Evolutionary conservation across 2,797 vertebrate genomes (phyloP).

Genomic region (Fundulus diaphanus): DNA sequence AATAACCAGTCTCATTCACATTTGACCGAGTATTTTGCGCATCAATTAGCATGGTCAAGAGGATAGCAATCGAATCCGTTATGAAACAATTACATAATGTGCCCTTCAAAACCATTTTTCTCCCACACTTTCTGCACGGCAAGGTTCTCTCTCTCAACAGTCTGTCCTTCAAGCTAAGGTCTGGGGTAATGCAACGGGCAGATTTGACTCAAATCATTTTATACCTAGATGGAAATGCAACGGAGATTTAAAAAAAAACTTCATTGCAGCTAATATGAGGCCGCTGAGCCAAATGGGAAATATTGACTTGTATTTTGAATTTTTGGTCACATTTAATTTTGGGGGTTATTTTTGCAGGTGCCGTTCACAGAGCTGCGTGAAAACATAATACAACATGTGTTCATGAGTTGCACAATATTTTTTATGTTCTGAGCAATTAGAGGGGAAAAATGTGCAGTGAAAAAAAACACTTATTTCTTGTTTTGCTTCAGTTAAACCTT

Average conservation of each 20-base stretch:
- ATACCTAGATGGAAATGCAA: background rate
- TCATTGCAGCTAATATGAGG: no score
- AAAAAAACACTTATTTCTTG: no score
- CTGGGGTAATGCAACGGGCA: background rate
- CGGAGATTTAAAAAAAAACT: background rate
- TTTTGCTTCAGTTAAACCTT: no score
- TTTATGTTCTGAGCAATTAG: no score
- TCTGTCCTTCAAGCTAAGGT: constrained; percentile 31
- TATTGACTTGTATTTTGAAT: no score
- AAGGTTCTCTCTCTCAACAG: background rate
- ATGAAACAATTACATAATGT: constrained; percentile 62
- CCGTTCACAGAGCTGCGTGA: no score
- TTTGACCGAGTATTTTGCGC: constrained; percentile 42
- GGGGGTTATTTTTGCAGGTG: no score
- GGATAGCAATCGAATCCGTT: constrained; percentile 38
- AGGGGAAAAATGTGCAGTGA: no score
- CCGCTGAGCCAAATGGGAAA: no score
- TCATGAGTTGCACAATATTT: no score
- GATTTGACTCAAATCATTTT: background rate
- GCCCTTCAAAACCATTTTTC: constrained; percentile 35
- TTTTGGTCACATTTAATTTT: no score
- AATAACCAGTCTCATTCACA: constrained; percentile 26
- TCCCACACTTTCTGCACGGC: constrained; percentile 30
- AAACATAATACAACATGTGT: no score
- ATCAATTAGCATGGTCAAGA: constrained; percentile 53